Evolutionary conservation across 2,888 invertebrate species (phyloP), one percentile per base, ranked within the genome.

Genomic region (Xestia ashworthii): DNA sequence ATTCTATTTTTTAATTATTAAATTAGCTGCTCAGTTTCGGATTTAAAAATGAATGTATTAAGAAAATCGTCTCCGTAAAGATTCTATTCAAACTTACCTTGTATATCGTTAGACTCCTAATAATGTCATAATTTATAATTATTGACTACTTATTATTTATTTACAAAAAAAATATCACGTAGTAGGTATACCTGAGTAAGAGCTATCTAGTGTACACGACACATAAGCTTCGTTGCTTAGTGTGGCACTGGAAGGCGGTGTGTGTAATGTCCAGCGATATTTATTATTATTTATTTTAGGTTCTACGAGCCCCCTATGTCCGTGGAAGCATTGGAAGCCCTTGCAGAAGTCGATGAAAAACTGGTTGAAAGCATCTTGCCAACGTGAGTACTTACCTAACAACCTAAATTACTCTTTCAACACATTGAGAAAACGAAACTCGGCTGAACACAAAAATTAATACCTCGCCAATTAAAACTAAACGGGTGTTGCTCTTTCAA

Each of bases 301-400:
- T 97, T 98, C 84, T 98, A 98, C 93, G 96, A 97, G 3, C 96
- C 97, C 9, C 96, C 97, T 0, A 94, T 97, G 78, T 93, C 97
- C 0, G 97, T 97, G 16, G 97, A 97, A 58, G 96, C 97, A 0
- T 87, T 98, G 67, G 97, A 97, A 85, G 94, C 96, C 0, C 88
- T 97, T 0, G 92, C 95, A 0, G 92, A 94, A n/a, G 67, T 96
- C 0, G 94, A 96, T 55, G 93, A 95, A 0, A 88, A 90, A 0
- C 60, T 96, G 0, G 72, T 96, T 0, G 93, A 95, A 22, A 89
- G 88, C 3, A 95, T 96, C 58, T 88, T 96, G 46, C 96, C 96
- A 0, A 91, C 93, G 96, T 96, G 89, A 94, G 95, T 74, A 44
- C 16, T 1, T 91, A 50, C n/a, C 6, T 50, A 46, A 11, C 25